Conservation (phyloP, 2,888 invertebrate genomes). For the Diadegma fenestrale region DNA sequence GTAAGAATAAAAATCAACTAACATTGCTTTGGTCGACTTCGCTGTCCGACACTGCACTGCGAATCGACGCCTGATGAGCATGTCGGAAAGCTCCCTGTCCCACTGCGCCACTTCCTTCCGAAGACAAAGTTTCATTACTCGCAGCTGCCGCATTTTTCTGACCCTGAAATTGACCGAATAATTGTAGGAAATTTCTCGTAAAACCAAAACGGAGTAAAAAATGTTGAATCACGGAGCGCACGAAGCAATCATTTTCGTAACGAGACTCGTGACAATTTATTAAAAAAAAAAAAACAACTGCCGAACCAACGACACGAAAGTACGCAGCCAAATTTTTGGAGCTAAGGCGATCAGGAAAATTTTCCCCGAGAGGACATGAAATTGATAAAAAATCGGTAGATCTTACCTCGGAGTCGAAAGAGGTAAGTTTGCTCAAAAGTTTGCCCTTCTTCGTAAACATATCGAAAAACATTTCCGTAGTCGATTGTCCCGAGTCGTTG, state of each 20-base stretch:
- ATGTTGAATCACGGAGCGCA: background rate
- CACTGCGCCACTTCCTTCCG: conserved; percentile 93
- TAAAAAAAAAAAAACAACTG: too few relatives aligned
- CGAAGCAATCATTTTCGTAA: too few relatives aligned
- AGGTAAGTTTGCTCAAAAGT: conserved; percentile 94
- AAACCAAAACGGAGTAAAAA: conserved; percentile 2
- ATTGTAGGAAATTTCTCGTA: background rate
- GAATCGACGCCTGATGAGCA: conserved; percentile 91
- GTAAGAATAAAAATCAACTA: conserved; percentile 85
- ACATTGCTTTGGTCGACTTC: conserved; percentile 96
- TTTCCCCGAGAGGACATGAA: too few relatives aligned
- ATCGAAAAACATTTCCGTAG: conserved; percentile 97
- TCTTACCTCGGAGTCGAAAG: conserved; percentile 93
- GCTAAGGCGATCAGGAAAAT: background rate
- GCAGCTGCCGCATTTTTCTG: conserved; percentile 79
- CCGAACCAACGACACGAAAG: too few relatives aligned
- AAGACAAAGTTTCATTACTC: conserved; percentile 81
- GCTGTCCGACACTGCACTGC: conserved; percentile 97
- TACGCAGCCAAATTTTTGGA: too few relatives aligned
- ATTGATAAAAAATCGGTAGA: background rate
- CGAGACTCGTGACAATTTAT: too few relatives aligned
- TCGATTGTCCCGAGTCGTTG: conserved; percentile 89
- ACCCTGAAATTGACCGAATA: conserved; percentile 78
- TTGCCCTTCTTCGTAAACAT: conserved; percentile 97
- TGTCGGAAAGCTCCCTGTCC: conserved; percentile 91